Conservation (phyloP, 2,113 vertebrate species). For the Dascyllus trimaculatus region DNA sequence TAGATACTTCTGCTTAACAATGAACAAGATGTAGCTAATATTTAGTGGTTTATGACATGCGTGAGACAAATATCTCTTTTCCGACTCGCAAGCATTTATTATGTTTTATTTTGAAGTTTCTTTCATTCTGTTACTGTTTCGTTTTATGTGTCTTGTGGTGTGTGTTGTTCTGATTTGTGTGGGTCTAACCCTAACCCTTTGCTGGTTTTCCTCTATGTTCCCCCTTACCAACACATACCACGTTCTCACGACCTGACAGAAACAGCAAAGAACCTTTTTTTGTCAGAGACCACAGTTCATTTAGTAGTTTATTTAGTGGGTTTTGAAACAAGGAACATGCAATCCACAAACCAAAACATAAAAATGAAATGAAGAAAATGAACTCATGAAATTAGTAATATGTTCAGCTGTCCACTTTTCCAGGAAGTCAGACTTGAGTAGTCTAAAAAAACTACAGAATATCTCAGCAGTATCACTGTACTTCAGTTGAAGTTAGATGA, state of each 20-base stretch:
- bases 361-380: constrained; percentile 10
- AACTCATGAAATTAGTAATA: background rate
- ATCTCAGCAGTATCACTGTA: background rate
- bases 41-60: no score
- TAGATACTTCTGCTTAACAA: background rate
- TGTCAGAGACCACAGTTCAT: background rate
- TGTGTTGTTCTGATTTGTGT: background rate
- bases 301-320: background rate
- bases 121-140: background rate
- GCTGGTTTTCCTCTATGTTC: background rate
- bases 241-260: background rate
- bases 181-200: no score
- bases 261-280: background rate
- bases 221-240: background rate
- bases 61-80: no score
- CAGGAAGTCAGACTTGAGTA: no score
- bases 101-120: background rate
- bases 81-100: background rate
- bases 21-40: no score
- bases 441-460: no score
- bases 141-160: background rate
- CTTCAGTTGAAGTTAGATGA: background rate
- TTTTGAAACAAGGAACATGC: background rate
- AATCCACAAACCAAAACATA: background rate
- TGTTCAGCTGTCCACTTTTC: no score